Evolutionary conservation across 1,140 invertebrate genomes (phyloP).

Genomic region (Drosophila ananassae): DNA sequence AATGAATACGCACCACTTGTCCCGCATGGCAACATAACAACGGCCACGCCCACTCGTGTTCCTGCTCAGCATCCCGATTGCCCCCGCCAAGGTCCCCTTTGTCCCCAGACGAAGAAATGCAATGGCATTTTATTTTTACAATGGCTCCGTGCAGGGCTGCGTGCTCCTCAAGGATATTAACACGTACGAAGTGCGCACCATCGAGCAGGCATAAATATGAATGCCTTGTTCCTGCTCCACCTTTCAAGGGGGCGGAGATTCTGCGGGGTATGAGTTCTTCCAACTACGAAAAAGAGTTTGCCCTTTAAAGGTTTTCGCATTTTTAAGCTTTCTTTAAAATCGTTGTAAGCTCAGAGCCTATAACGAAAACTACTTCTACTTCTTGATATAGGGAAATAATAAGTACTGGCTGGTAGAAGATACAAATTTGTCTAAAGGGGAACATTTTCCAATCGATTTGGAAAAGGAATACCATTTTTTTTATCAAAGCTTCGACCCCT

Average conservation of each 20-base stretch:
- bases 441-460: too few relatives aligned
- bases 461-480: too few relatives aligned
- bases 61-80: constrained; percentile 4
- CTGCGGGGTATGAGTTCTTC: neutral
- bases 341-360: too few relatives aligned
- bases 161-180: constrained; percentile 65
- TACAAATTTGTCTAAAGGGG: too few relatives aligned
- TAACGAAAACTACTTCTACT: too few relatives aligned
- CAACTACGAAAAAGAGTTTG: neutral
- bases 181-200: constrained; percentile 63
- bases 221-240: constrained; percentile 37
- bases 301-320: constrained; percentile 12
- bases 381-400: too few relatives aligned
- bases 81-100: constrained; percentile 12
- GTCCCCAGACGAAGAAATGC: constrained; percentile 41
- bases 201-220: constrained; percentile 68
- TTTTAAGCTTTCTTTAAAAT: neutral
- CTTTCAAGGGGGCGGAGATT: constrained; percentile 18
- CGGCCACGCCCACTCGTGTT: constrained; percentile 45
- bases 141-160: constrained; percentile 46
- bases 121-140: constrained; percentile 74
- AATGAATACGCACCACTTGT: constrained; percentile 76
- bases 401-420: too few relatives aligned
- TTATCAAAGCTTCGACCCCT: too few relatives aligned
- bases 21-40: constrained; percentile 24